Evolutionary conservation across 2,888 invertebrate species (phyloP), one percentile per base, ranked within the genome.

Genomic region (Yponomeuta malinellus): DNA sequence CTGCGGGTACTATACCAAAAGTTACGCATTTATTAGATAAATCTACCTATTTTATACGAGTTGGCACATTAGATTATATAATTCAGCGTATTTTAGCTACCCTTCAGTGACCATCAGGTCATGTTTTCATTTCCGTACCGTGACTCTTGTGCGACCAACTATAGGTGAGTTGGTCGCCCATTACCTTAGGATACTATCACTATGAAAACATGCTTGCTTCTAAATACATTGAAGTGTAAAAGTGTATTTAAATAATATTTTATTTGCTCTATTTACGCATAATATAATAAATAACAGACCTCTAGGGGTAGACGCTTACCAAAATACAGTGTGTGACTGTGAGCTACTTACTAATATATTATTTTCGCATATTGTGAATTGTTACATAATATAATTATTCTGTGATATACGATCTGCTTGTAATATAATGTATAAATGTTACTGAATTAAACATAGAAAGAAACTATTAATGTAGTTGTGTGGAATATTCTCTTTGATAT

Each of bases 341-440:
- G 52, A 59, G 15, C 52, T 59, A 59, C 52, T 59, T 15, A 59
- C 12, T 3, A 15, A 59, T 29, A 52, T 48, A 48, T 70, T 63
- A 70, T 70, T 70, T 76, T 76, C 78, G 87, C 87, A 86, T 86
- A 83, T 83, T 86, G 84, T 87, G 85, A 88, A 87, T 88, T 86
- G 83, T 89, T 88, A 84, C 80, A 86, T 85, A 75, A 86, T 85
- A 75, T 86, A 15, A 59, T 59, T 59, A 82, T 81, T 84, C 90
- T 90, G 90, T 90, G 90, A 90, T 90, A 90, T 83, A 78, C 78
- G 84, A 88, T 88, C 89, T 88, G 90, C 90, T 91, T 89, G 83
- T 87, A 85, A 43, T 48, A 68, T 67, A 70, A 23, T 64, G 67
- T 52, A 52, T 48, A 64, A 67, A 64, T 67, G 63, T 23, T 63